Base-by-base conservation (phyloP, 1,140 invertebrate species). In the Lucilia cuprina region DNA sequence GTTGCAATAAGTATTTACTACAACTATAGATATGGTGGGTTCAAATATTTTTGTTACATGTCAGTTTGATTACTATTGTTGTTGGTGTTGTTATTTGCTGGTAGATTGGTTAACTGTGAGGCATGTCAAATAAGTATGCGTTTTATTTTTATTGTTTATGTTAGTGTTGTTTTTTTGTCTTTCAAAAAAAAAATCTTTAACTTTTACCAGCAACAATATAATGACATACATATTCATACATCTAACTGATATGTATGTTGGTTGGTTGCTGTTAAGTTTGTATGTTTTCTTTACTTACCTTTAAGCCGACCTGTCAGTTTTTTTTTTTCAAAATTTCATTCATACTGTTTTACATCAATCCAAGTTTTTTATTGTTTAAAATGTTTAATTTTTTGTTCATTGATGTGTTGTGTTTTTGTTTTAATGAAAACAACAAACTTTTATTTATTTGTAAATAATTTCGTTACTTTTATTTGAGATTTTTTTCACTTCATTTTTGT, bases 41-140 rank as follows among this genome's bases (percentile, higher is more conserved):
- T 70, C 65, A 70, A 70, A 70, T 70, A 70, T 70, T 70, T 70
- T 70, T 21, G 65, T 70, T 21, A 8, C 50, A 13, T 55, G 50
- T 55, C 50, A 17, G 50, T 55, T 55, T 55, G 50, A 55, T 55
- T 55, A 55, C 50, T 65, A 19, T 65, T 65, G 60, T 7, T 70
- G 65, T 19, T 70, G 5, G 19, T 70, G 65, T 2, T 70, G 3
- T 5, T 5, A 5, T n/a, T 21, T 70, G 65, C 65, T 70, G n/a
- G 8, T 70, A 21, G n/a, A 21, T 70, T 70, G 65, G n/a, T 21
- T 70, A 70, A 70, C 65, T 70, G 65, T 70, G n/a, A 70, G 9
- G n/a, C 65, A 70, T 70, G 65, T 70, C 65, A 70, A 70, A 70
- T 70, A 70, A 70, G n/a, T 70, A 70, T 17, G 65, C 65, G 65